Conservation (phyloP, 2,888 invertebrate species). For the Andrena bicolor region DNA sequence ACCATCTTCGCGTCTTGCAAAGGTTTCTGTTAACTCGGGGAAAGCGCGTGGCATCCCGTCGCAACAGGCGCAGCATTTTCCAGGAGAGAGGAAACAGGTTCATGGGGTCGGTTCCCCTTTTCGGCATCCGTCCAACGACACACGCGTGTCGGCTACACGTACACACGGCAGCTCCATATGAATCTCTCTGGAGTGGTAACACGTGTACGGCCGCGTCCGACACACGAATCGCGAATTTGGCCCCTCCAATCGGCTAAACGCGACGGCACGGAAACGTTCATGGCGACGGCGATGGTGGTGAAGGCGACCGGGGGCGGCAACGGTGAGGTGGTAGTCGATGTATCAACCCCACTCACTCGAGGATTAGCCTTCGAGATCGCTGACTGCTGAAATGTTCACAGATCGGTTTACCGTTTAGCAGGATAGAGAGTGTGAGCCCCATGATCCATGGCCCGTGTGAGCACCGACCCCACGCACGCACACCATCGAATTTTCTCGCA, state of each 20-base stretch:
- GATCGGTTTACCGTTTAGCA: slow-evolving; percentile 85
- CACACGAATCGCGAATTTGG: slow-evolving; percentile 62
- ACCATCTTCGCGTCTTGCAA: too few species aligned
- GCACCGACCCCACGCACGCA: slow-evolving; percentile 61
- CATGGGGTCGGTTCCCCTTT: slow-evolving; percentile 36
- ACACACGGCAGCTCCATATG: slow-evolving; percentile 37
- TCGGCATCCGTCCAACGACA: background rate
- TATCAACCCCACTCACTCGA: slow-evolving; percentile 82
- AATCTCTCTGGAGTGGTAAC: slow-evolving; percentile 65
- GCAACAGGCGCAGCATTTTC: slow-evolving; percentile 57
- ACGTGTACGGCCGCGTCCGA: slow-evolving; percentile 64
- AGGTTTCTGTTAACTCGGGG: background rate
- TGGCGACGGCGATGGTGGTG: slow-evolving; percentile 49
- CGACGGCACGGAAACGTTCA: slow-evolving; percentile 55
- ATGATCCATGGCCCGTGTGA: slow-evolving; percentile 78
- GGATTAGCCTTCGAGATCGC: slow-evolving; percentile 84
- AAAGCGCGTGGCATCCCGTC: slow-evolving; percentile 8
- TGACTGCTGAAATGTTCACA: slow-evolving; percentile 85
- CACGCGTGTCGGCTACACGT: slow-evolving; percentile 5
- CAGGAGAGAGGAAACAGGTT: slow-evolving; percentile 53
- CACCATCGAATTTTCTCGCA: slow-evolving; percentile 28
- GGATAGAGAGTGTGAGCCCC: slow-evolving; percentile 83
- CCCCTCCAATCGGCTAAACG: slow-evolving; percentile 57
- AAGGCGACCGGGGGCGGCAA: slow-evolving; percentile 45
- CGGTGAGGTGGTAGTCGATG: slow-evolving; percentile 74